These are phyloP conservation scores for Muscina levida DNA, from an alignment of 2,888 invertebrate species.

Conservation along the genomic window DNA sequence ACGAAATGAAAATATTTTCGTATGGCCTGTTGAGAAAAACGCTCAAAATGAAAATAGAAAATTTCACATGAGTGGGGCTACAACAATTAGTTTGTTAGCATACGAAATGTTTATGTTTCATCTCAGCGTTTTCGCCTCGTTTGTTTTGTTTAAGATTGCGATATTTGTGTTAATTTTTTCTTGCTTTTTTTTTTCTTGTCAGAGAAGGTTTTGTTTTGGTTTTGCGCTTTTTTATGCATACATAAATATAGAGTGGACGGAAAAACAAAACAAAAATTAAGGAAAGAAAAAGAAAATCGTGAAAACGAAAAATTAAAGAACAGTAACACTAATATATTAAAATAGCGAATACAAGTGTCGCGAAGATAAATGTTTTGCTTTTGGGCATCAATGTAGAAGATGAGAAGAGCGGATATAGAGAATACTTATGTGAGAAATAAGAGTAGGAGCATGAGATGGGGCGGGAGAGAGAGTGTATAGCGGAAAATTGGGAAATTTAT, in stretches of 20 bases:
- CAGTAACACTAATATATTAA: slow-evolving; percentile 9
- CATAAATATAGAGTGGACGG: slow-evolving; percentile 23
- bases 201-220: slow-evolving; percentile 40
- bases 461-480: not conserved
- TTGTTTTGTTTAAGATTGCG: slow-evolving; percentile 41
- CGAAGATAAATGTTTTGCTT: slow-evolving; percentile 25
- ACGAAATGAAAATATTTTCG: slow-evolving; percentile 27
- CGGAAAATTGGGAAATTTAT: slow-evolving; percentile 57
- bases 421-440: not conserved
- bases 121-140: not conserved
- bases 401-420: not conserved
- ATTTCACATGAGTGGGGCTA: slow-evolving; percentile 8
- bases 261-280: slow-evolving; percentile 6
- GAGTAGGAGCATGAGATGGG: not conserved
- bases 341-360: not conserved
- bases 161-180: slow-evolving; percentile 35
- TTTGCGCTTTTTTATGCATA: slow-evolving; percentile 40
- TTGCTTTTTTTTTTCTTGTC: not conserved
- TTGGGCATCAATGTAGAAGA: not conserved
- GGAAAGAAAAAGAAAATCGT: not conserved
- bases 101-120: slow-evolving; percentile 28
- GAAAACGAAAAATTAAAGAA: slow-evolving; percentile 25
- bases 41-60: slow-evolving; percentile 18
- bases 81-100: not conserved
- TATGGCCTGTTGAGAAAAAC: slow-evolving; percentile 24